These are phyloP conservation scores for Boleophthalmus pectinirostris DNA, from an alignment of 2,113 vertebrate species.

Conservation along the genomic window DNA sequence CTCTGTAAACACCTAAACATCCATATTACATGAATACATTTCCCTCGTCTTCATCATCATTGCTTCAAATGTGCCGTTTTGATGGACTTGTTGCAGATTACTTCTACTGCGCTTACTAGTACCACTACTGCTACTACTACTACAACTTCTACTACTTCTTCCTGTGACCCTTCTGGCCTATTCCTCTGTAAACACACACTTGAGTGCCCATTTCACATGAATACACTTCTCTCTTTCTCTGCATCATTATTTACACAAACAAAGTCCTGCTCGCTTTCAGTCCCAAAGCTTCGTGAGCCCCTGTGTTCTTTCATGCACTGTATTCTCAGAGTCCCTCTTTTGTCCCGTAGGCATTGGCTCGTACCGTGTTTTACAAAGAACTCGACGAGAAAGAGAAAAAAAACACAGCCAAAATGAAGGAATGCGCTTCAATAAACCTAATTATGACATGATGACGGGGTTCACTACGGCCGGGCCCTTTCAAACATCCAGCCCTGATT, in stretches of 20 bases:
- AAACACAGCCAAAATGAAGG: constrained; percentile 99
- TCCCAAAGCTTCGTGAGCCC: constrained; percentile 98
- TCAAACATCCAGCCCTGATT: constrained; percentile 98
- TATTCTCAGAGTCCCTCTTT: constrained; percentile 93
- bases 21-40: too few species aligned
- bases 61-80: too few species aligned
- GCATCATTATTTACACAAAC: constrained; percentile 98
- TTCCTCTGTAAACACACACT: constrained; percentile 14
- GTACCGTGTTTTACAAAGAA: constrained; percentile 88
- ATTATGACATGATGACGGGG: constrained; percentile 99
- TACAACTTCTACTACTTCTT: background rate
- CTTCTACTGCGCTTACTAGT: background rate
- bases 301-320: constrained; percentile 94
- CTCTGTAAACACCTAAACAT: too few species aligned
- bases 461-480: constrained; percentile 97
- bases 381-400: constrained; percentile 47
- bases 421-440: constrained; percentile 99
- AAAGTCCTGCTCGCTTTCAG: constrained; percentile 97
- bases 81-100: too few species aligned
- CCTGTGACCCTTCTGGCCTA: background rate
- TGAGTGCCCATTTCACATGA: constrained; percentile 31
- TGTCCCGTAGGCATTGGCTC: constrained; percentile 96
- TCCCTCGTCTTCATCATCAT: too few species aligned
- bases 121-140: background rate
- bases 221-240: constrained; percentile 81